These are phyloP conservation scores for Hemibagrus guttatus DNA, from an alignment of 2,797 vertebrate genomes.

Conservation along the genomic window DNA sequence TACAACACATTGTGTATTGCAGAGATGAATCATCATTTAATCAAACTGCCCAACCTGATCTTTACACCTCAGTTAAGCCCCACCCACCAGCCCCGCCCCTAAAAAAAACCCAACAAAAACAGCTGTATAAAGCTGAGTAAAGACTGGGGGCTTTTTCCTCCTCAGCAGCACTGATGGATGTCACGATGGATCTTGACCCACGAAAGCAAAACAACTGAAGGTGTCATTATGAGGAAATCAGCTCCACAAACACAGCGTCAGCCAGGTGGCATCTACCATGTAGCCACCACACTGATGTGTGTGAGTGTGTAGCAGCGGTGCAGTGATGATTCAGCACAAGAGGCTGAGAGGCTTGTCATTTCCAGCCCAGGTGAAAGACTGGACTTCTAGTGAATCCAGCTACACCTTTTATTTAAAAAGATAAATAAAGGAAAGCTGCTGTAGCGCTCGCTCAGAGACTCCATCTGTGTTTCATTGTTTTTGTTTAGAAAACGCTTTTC, in stretches of 20 bases:
- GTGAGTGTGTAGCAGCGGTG: conserved; percentile 5
- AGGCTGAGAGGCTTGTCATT: neutral
- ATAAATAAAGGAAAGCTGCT: neutral
- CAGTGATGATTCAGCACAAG: conserved; percentile 21
- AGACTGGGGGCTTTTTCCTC: no score
- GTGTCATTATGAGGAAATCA: conserved; percentile 50
- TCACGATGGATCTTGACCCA: neutral
- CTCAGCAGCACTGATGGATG: no score
- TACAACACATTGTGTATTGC: no score
- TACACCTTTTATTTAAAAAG: neutral
- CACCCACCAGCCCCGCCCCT: no score
- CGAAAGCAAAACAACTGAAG: conserved; percentile 44
- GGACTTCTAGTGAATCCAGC: neutral
- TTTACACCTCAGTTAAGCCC: no score
- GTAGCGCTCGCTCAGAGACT: neutral
- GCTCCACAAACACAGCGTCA: conserved; percentile 14
- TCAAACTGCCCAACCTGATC: no score
- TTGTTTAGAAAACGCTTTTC: neutral
- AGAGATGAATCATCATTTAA: no score
- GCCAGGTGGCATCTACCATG: neutral
- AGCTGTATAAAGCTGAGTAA: no score
- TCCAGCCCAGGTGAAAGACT: neutral
- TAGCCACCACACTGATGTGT: conserved; percentile 12
- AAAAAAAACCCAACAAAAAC: no score
- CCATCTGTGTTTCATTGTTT: neutral